These are phyloP conservation scores for Gulo gulo DNA, from an alignment of 2,113 vertebrate species.

Conservation along the genomic window DNA sequence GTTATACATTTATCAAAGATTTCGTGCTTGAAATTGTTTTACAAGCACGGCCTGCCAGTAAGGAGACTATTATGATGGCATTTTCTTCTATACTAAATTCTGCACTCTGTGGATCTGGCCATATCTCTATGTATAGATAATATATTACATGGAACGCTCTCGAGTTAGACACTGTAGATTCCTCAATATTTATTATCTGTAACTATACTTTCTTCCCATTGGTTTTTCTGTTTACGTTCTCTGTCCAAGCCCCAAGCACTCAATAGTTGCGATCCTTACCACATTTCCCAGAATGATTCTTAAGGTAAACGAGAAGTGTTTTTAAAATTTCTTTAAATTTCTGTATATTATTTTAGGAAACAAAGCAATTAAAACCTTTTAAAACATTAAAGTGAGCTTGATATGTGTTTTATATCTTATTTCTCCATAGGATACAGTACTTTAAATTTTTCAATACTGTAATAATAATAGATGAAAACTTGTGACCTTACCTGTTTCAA, in stretches of 20 bases:
- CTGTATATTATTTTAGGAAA: not conserved
- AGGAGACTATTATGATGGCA: not conserved
- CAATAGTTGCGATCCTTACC: not conserved
- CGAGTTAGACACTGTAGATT: not conserved
- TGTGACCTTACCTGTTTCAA: slow-evolving; percentile 41
- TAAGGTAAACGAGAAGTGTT: not conserved
- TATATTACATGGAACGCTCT: not conserved
- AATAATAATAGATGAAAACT: not conserved
- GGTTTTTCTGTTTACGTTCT: not conserved
- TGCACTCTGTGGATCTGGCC: not conserved
- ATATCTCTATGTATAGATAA: not conserved
- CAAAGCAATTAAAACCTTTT: not conserved
- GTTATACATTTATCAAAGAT: slow-evolving; percentile 1
- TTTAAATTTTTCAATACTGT: not conserved
- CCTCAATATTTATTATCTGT: not conserved
- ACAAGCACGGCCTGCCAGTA: not conserved
- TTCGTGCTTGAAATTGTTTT: slow-evolving; percentile 40
- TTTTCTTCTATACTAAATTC: not conserved
- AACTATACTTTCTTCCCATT: not conserved
- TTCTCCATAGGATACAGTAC: not conserved
- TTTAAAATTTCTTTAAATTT: not conserved
- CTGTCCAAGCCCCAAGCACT: not conserved
- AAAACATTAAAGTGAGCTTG: not conserved
- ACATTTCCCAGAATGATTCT: not conserved
- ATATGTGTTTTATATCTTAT: not conserved